phyloP scores from a whole-genome alignment of 2,888 invertebrate genomes.

The Macrophya annulata region DNA sequence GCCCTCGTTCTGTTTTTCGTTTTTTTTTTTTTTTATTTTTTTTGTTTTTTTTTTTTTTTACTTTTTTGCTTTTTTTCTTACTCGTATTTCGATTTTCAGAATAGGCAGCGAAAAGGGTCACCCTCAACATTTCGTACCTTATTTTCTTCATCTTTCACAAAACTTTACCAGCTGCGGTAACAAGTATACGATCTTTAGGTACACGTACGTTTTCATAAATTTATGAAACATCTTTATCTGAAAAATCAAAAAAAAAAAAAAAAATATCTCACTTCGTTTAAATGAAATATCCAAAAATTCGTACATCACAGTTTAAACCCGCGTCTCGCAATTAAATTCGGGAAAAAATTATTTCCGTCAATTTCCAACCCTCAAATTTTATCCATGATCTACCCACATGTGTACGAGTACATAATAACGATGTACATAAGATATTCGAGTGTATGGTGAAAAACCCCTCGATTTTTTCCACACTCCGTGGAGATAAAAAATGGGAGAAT shows the following conservation, averaged over 20 bases:
- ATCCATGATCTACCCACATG: background rate
- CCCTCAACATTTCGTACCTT: background rate
- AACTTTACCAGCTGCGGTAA: background rate
- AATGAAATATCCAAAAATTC: background rate
- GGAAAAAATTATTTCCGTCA: background rate
- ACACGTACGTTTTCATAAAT: background rate
- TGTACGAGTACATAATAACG: background rate
- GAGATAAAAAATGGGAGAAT: background rate
- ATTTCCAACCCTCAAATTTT: background rate
- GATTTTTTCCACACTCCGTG: background rate
- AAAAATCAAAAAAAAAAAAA: background rate
- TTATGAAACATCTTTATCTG: background rate
- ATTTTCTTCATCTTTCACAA: background rate
- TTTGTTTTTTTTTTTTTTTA: background rate
- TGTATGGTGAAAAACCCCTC: background rate
- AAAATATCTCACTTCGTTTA: background rate
- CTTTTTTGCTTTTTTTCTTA: background rate
- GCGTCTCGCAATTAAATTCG: background rate
- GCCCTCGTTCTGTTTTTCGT: background rate
- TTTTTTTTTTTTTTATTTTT: background rate
- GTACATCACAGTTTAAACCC: background rate
- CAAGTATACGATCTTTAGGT: background rate
- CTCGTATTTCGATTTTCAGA: constrained; percentile 16
- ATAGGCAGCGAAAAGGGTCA: constrained; percentile 11
- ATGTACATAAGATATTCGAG: background rate